These are phyloP conservation scores for Iselma pallidipennis DNA, from an alignment of 2,888 invertebrate species.

Conservation along the genomic window DNA sequence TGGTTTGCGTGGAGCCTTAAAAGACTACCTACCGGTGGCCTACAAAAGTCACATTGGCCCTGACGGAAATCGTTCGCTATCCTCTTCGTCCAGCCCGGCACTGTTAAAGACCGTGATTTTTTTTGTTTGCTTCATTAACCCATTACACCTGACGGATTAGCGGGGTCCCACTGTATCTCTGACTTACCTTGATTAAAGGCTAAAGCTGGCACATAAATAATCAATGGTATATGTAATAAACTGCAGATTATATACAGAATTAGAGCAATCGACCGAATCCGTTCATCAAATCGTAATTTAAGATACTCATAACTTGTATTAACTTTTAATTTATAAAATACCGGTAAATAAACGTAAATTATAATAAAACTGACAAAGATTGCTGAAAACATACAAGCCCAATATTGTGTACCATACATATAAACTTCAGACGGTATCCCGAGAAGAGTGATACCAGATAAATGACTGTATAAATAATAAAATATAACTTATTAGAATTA, in stretches of 20 bases:
- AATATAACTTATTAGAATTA: neutral
- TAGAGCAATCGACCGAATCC: conserved; percentile 61
- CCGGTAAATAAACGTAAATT: conserved; percentile 58
- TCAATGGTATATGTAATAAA: conserved; percentile 62
- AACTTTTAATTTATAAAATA: conserved; percentile 68
- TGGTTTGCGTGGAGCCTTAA: too few species aligned
- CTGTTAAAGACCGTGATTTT: too few species aligned
- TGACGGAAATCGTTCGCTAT: too few species aligned
- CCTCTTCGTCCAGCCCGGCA: too few species aligned
- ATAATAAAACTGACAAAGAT: conserved; percentile 45
- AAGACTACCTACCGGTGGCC: too few species aligned
- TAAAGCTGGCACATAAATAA: conserved; percentile 67
- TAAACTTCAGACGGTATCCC: conserved; percentile 74
- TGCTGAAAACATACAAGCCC: conserved; percentile 53
- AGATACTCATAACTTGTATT: conserved; percentile 69
- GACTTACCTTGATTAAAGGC: conserved; percentile 65
- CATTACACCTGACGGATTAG: too few species aligned
- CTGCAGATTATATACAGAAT: conserved; percentile 62
- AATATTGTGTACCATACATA: conserved; percentile 67
- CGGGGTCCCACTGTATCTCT: too few species aligned
- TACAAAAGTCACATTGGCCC: too few species aligned
- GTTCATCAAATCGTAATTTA: conserved; percentile 63
- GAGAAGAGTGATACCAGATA: conserved; percentile 71
- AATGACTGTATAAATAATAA: conserved; percentile 57
- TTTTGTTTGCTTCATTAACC: too few species aligned